Evolutionary conservation across 2,888 invertebrate genomes (phyloP).

Genomic region (Epirrhoe tristata): DNA sequence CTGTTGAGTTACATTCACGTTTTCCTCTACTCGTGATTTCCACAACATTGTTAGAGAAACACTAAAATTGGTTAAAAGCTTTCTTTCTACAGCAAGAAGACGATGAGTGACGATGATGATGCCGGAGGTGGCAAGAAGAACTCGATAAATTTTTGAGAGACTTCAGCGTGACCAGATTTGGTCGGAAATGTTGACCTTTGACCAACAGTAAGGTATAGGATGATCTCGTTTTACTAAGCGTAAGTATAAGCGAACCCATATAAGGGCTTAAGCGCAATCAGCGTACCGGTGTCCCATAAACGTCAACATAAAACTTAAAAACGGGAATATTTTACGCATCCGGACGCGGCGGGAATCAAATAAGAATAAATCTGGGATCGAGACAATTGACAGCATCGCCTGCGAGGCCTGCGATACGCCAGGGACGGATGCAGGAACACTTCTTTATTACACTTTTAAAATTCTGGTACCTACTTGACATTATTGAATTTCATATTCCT

Average conservation of each 20-base stretch:
- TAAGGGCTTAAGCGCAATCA: conserved; percentile 13
- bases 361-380: conserved; percentile 67
- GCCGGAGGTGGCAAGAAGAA: too few species aligned
- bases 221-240: too few species aligned
- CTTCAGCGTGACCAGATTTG: too few species aligned
- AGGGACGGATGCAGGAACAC: conserved; percentile 14
- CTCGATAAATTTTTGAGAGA: too few species aligned
- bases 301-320: conserved; percentile 49
- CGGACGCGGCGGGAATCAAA: conserved; percentile 61
- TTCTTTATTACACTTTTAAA: too few species aligned
- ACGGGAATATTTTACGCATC: conserved; percentile 52
- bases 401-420: conserved; percentile 10
- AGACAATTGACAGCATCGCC: conserved; percentile 64
- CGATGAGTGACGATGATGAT: too few species aligned
- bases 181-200: too few species aligned
- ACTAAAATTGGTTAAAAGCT: neutral
- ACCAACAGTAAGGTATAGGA: too few species aligned
- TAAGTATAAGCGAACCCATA: neutral
- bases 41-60: conserved; percentile 3
- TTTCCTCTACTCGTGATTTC: conserved; percentile 11
- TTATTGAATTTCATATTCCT: too few species aligned
- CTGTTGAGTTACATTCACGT: conserved; percentile 27
- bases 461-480: too few species aligned
- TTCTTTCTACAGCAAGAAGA: neutral
- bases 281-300: conserved; percentile 25